Percentiles rank a stretch among this genome's conserved stretches.
These are phyloP conservation scores for Sesia bembeciformis DNA, from an alignment of 2,888 invertebrate species.

Conservation along the genomic window DNA sequence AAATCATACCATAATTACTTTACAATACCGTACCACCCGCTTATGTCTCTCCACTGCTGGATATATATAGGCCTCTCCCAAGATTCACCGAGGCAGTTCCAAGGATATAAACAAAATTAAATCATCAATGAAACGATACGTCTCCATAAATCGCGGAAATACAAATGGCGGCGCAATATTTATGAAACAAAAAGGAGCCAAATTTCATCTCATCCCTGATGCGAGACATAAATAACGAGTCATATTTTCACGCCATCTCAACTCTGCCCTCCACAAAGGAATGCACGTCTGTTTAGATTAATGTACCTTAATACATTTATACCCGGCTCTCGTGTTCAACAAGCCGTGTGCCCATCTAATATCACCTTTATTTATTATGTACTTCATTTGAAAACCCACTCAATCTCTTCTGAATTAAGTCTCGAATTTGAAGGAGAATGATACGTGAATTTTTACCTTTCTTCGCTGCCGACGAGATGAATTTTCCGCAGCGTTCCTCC, in stretches of 20 bases:
- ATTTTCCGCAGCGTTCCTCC: conserved; percentile 66
- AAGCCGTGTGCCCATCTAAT: conserved; percentile 28
- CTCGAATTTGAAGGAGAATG: conserved; percentile 5
- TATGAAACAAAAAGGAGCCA: conserved; percentile 23
- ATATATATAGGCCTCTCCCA: too few relatives aligned
- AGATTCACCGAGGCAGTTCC: too few relatives aligned
- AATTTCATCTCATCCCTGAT: conserved; percentile 39
- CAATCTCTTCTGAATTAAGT: neutral
- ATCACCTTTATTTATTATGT: conserved; percentile 14
- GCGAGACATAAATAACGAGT: conserved; percentile 60
- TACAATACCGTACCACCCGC: too few relatives aligned
- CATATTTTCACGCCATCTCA: conserved; percentile 72
- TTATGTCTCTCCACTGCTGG: too few relatives aligned
- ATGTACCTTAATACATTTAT: conserved; percentile 71
- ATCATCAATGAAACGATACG: neutral
- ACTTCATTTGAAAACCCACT: conserved; percentile 15
- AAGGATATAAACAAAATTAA: too few relatives aligned
- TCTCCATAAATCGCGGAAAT: conserved; percentile 8
- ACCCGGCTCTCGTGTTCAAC: conserved; percentile 47
- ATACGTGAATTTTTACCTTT: conserved; percentile 18
- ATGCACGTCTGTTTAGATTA: conserved; percentile 67
- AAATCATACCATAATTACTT: too few relatives aligned
- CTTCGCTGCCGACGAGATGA: conserved; percentile 31
- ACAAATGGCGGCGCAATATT: conserved; percentile 9
- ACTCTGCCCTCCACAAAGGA: conserved; percentile 64